A percentile compares a stretch with the other conserved stretches of the same genome.
Evolutionary conservation across 64 coral and sea anemone species (phyloP).

Genomic region (Acropora yongei): DNA sequence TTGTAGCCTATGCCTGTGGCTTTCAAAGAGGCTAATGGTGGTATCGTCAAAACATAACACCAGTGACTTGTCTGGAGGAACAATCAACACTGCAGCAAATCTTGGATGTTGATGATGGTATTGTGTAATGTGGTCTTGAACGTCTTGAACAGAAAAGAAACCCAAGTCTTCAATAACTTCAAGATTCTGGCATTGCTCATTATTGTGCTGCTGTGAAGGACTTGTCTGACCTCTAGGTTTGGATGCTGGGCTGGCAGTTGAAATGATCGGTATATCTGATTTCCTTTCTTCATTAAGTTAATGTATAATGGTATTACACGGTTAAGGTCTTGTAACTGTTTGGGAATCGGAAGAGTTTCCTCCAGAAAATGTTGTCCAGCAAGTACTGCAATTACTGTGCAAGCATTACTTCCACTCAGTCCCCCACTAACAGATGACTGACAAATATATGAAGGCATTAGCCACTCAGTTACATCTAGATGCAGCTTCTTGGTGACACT

Average conservation of each 20-base stretch:
- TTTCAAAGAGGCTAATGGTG: constrained; percentile 36
- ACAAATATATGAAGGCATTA: neutral
- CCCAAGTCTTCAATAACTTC: constrained; percentile 21
- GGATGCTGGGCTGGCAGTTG: neutral
- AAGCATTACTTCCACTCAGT: constrained; percentile 36
- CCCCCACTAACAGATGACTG: neutral
- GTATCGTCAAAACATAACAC: constrained; percentile 10
- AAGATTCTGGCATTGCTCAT: neutral
- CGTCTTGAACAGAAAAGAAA: constrained; percentile 28
- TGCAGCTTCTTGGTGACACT: constrained; percentile 3
- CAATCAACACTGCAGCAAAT: constrained; percentile 41
- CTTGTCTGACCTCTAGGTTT: constrained; percentile 12
- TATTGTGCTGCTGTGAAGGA: constrained; percentile 1
- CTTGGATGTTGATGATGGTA: neutral
- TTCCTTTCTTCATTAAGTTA: neutral
- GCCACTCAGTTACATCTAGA: constrained; percentile 12
- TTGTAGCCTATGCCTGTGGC: no score
- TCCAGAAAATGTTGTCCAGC: constrained; percentile 1
- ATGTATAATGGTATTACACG: neutral
- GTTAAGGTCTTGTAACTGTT: constrained; percentile 15
- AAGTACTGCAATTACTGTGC: constrained; percentile 41
- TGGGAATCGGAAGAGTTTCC: neutral
- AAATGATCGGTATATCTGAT: neutral
- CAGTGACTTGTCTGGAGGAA: constrained; percentile 40
- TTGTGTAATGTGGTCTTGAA: neutral